Evolutionary conservation across 2,113 vertebrate species (phyloP).

Genomic region (Forbesichthys papilliferus): DNA sequence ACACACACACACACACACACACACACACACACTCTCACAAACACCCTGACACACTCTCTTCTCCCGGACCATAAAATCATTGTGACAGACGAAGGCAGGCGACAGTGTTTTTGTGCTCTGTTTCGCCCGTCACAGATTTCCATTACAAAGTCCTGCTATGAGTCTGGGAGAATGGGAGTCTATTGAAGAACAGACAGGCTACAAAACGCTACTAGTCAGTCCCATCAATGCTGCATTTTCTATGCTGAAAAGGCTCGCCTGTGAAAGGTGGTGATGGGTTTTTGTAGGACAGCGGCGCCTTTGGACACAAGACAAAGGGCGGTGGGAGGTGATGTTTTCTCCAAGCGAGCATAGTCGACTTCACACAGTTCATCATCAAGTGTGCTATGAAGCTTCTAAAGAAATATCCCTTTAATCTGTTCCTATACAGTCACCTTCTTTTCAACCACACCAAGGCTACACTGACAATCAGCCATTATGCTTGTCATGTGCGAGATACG

Average conservation of each 20-base stretch:
- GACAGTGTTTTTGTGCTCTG: constrained; percentile 65
- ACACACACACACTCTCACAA: background rate
- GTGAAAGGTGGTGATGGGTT: constrained; percentile 60
- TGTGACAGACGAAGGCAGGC: constrained; percentile 69
- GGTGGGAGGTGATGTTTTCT: constrained; percentile 43
- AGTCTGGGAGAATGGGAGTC: constrained; percentile 62
- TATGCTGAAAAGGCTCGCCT: constrained; percentile 59
- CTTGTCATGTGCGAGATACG: constrained; percentile 14
- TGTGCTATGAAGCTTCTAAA: constrained; percentile 44
- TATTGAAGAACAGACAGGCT: constrained; percentile 65
- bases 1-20: no score
- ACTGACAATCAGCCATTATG: constrained; percentile 20
- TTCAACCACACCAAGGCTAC: constrained; percentile 40
- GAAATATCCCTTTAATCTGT: constrained; percentile 52
- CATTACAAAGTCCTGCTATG: constrained; percentile 73
- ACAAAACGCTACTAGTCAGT: constrained; percentile 69
- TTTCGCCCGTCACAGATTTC: constrained; percentile 71
- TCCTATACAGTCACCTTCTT: constrained; percentile 28
- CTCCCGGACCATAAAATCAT: constrained; percentile 64
- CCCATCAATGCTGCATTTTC: constrained; percentile 62
- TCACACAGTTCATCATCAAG: constrained; percentile 52
- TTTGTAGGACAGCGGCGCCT: constrained; percentile 50
- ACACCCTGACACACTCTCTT: constrained; percentile 37
- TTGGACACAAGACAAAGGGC: constrained; percentile 59
- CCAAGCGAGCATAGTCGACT: constrained; percentile 26